These are phyloP conservation scores for Panorpa germanica DNA, from an alignment of 2,888 invertebrate genomes.

Conservation along the genomic window DNA sequence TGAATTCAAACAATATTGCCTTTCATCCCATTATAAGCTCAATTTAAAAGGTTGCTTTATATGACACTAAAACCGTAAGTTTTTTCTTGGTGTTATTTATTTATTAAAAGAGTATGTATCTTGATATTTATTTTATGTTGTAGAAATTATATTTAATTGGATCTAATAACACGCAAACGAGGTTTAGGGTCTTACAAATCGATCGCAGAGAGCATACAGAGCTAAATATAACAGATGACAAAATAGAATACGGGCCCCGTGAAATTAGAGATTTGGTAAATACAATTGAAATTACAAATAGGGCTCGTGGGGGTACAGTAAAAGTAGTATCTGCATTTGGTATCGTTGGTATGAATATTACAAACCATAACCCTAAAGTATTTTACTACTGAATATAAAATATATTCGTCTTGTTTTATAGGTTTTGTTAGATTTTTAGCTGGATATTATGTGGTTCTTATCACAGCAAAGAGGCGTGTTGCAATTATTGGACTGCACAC, in stretches of 20 bases:
- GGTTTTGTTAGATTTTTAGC: conserved; percentile 85
- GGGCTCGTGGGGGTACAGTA: conserved; percentile 39
- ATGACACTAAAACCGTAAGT: too few species aligned
- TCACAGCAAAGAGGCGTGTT: conserved; percentile 83
- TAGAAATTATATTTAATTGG: conserved; percentile 91
- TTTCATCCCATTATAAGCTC: too few species aligned
- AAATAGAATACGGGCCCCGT: conserved; percentile 70
- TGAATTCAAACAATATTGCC: too few species aligned
- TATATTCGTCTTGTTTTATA: conserved; percentile 89
- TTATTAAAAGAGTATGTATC: too few species aligned
- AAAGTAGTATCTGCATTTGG: too few species aligned
- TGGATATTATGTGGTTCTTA: conserved; percentile 88
- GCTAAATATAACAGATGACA: conserved; percentile 70
- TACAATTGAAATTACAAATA: too few species aligned
- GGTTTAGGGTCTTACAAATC: conserved; percentile 84
- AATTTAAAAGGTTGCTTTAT: too few species aligned
- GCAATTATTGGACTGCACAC: conserved; percentile 89
- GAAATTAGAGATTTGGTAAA: conserved; percentile 78
- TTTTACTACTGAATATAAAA: too few species aligned
- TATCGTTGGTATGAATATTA: too few species aligned
- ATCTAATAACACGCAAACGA: conserved; percentile 80
- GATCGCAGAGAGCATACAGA: conserved; percentile 75
- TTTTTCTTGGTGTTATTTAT: too few species aligned
- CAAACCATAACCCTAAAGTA: too few species aligned
- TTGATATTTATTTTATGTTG: conserved; percentile 15